phyloP scores from a whole-genome alignment of 2,113 vertebrate species.

The Malurus elegans region DNA sequence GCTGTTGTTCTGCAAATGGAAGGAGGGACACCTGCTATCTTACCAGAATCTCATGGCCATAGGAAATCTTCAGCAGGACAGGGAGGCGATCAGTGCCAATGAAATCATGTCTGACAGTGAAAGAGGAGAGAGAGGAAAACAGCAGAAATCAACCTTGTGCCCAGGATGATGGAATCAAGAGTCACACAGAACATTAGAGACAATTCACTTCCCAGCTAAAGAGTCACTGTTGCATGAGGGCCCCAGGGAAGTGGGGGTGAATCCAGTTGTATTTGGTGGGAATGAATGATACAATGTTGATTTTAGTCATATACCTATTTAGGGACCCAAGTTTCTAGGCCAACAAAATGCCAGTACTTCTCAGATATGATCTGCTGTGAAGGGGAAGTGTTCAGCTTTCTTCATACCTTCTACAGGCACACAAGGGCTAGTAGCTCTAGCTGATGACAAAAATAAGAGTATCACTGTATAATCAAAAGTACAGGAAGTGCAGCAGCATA shows the following conservation, averaged over 20 bases:
- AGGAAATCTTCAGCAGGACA: conserved; percentile 86
- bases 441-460: neutral
- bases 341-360: neutral
- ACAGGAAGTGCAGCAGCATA: neutral
- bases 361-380: neutral
- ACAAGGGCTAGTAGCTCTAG: neutral
- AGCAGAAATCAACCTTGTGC: neutral
- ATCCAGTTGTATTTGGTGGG: neutral
- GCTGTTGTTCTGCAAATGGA: neutral
- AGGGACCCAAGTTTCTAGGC: neutral
- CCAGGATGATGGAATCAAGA: neutral
- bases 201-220: conserved; percentile 49
- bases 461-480: neutral
- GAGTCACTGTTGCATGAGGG: conserved; percentile 6
- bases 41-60: conserved; percentile 92
- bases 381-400: neutral
- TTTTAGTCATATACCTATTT: neutral
- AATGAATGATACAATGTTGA: neutral
- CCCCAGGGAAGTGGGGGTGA: neutral
- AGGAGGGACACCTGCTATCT: conserved; percentile 36
- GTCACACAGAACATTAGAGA: conserved; percentile 30
- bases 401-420: neutral
- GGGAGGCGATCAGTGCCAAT: conserved; percentile 80
- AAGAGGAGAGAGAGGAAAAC: neutral
- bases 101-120: conserved; percentile 80